These are phyloP conservation scores for Volucella inflata DNA, from an alignment of 2,888 invertebrate genomes.

Conservation along the genomic window DNA sequence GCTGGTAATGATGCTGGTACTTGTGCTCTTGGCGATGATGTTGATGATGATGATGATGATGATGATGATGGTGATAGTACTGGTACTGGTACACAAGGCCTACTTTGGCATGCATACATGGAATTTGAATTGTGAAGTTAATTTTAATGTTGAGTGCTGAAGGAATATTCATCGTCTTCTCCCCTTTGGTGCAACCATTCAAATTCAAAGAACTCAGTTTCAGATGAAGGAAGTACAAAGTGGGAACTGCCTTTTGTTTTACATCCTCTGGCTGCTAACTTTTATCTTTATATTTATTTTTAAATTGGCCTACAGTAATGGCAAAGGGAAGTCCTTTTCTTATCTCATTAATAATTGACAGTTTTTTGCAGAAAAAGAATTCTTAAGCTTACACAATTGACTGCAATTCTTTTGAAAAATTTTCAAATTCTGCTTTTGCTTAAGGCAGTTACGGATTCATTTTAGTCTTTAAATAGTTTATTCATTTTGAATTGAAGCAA, in stretches of 20 bases:
- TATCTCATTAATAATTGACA: conserved; percentile 43
- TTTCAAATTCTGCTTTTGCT: neutral
- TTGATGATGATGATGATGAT: conserved; percentile 7
- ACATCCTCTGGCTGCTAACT: conserved; percentile 7
- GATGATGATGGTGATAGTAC: conserved; percentile 5
- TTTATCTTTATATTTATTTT: conserved; percentile 6
- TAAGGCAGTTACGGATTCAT: neutral
- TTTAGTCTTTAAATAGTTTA: neutral
- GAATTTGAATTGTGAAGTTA: conserved; percentile 66
- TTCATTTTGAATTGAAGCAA: conserved; percentile 17
- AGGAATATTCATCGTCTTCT: conserved; percentile 42
- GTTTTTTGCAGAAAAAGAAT: conserved; percentile 45
- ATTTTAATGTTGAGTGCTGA: conserved; percentile 48
- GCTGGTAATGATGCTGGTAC: conserved; percentile 10
- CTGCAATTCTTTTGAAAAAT: conserved; percentile 8
- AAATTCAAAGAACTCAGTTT: neutral
- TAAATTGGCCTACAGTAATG: conserved; percentile 35
- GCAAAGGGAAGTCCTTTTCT: conserved; percentile 34
- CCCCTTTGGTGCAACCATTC: conserved; percentile 18
- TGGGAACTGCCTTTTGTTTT: conserved; percentile 16
- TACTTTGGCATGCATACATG: conserved; percentile 65
- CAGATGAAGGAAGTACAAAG: neutral
- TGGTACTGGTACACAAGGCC: conserved; percentile 37
- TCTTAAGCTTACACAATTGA: conserved; percentile 45
- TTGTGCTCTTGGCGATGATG: conserved; percentile 7